These are phyloP conservation scores for Nebria salina DNA, from an alignment of 2,888 invertebrate species.

Conservation along the genomic window DNA sequence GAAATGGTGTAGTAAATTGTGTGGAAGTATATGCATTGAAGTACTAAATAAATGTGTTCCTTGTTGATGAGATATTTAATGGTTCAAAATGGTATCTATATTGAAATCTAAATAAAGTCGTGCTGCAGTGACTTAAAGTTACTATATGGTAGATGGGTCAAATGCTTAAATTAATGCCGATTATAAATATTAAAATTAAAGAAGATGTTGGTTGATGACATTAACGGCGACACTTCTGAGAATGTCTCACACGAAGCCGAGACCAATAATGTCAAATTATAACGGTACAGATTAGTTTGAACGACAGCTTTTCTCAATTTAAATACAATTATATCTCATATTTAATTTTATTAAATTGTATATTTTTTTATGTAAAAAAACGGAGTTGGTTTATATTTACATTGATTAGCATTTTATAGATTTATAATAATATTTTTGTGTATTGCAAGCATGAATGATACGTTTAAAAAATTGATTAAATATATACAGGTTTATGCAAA, in stretches of 20 bases:
- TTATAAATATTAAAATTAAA: background rate
- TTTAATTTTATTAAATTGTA: too few relatives aligned
- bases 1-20: too few relatives aligned
- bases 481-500: background rate
- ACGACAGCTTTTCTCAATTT: background rate
- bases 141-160: background rate
- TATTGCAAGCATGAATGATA: too few relatives aligned
- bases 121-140: background rate
- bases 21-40: too few relatives aligned
- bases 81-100: background rate
- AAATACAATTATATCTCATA: background rate
- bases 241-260: background rate
- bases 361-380: too few relatives aligned
- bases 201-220: background rate
- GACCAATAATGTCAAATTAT: background rate
- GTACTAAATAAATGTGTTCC: background rate
- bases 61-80: background rate
- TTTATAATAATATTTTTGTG: too few relatives aligned
- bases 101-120: background rate
- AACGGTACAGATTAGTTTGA: background rate
- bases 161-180: background rate
- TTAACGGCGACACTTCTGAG: background rate
- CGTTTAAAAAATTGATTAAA: too few relatives aligned
- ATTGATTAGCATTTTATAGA: too few relatives aligned
- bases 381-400: too few relatives aligned